Evolutionary conservation across 2,888 invertebrate species (phyloP).

Genomic region (Yponomeuta malinellus): DNA sequence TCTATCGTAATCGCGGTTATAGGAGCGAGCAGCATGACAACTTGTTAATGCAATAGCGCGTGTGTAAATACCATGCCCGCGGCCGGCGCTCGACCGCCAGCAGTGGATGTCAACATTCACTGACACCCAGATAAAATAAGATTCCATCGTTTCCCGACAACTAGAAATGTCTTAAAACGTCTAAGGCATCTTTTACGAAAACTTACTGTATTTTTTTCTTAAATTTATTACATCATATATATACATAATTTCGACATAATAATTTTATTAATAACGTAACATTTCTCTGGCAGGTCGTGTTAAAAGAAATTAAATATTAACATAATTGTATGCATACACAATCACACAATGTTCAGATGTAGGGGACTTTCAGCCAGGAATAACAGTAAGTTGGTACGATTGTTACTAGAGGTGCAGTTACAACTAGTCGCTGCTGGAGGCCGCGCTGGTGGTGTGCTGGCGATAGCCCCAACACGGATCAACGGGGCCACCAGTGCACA

Average conservation of each 20-base stretch:
- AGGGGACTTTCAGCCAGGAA: conserved; percentile 46
- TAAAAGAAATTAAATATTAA: conserved; percentile 42
- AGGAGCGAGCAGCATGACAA: neutral
- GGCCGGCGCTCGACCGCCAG: neutral
- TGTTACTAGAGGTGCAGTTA: conserved; percentile 41
- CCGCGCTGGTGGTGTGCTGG: conserved; percentile 16
- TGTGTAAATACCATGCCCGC: neutral
- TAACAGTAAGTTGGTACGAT: conserved; percentile 42
- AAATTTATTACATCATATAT: conserved; percentile 72
- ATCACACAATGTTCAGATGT: conserved; percentile 29
- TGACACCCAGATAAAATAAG: conserved; percentile 6
- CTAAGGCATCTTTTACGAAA: conserved; percentile 70
- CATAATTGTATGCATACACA: conserved; percentile 27
- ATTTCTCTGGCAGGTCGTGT: conserved; percentile 60
- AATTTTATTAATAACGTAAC: conserved; percentile 62
- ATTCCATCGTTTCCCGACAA: conserved; percentile 29
- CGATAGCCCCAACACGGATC: conserved; percentile 12
- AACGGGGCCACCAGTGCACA: neutral
- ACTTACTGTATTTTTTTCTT: conserved; percentile 70
- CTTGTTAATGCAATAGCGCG: neutral
- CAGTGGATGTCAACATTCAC: neutral
- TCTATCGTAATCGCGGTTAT: conserved; percentile 6
- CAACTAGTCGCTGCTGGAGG: conserved; percentile 37
- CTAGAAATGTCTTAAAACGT: conserved; percentile 57
- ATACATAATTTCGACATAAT: conserved; percentile 73